Conservation (phyloP, 1,140 invertebrate genomes). For the Drosophila rhopaloa region DNA sequence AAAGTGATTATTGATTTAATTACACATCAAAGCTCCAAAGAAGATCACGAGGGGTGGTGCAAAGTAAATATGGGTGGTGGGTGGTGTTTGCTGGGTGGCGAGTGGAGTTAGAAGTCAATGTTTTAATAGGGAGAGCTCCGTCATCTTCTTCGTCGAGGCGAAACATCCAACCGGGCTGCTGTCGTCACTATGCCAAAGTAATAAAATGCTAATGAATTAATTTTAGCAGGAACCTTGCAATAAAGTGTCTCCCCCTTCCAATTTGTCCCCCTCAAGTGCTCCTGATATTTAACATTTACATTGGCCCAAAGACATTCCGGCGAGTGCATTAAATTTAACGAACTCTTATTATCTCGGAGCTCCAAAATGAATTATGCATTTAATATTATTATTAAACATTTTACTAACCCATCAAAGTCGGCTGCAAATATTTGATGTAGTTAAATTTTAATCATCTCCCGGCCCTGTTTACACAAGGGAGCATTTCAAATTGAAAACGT, state of each 20-base stretch:
- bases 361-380: conserved; percentile 56
- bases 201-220: conserved; percentile 82
- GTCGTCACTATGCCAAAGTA: conserved; percentile 51
- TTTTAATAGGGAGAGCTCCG: conserved; percentile 6
- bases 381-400: conserved; percentile 59
- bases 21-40: conserved; percentile 73
- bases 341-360: conserved; percentile 58
- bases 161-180: conserved; percentile 3
- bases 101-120: conserved; percentile 16
- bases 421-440: conserved; percentile 49
- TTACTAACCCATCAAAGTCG: conserved; percentile 40
- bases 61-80: not conserved
- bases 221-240: conserved; percentile 70
- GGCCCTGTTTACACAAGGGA: conserved; percentile 16
- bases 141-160: not conserved
- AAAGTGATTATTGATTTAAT: conserved; percentile 82
- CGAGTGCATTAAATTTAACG: conserved; percentile 63
- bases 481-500: conserved; percentile 46
- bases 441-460: conserved; percentile 49
- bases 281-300: conserved; percentile 32
- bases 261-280: conserved; percentile 2
- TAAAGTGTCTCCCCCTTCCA: conserved; percentile 35
- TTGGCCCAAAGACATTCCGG: conserved; percentile 40
- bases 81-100: not conserved
- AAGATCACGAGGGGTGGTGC: conserved; percentile 1